These are phyloP conservation scores for Xanthia icteritia DNA, from an alignment of 2,888 invertebrate species.

Conservation along the genomic window DNA sequence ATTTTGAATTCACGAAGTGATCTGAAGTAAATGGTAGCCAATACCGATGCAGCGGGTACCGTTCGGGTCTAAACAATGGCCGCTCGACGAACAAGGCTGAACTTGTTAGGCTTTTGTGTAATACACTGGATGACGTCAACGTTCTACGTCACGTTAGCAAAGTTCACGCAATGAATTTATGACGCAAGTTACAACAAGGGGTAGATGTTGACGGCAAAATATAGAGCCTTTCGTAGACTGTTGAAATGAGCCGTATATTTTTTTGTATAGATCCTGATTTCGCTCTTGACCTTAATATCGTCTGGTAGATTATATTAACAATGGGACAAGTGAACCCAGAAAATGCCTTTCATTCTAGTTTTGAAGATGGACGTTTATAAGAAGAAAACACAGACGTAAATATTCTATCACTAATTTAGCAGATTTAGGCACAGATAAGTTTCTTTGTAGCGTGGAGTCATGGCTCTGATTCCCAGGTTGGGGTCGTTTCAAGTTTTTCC, in stretches of 20 bases:
- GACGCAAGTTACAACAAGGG: constrained; percentile 6
- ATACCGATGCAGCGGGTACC: constrained; percentile 24
- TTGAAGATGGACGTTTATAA: no score
- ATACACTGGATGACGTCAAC: constrained; percentile 20
- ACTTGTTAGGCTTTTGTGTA: constrained; percentile 39
- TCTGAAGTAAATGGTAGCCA: constrained; percentile 34
- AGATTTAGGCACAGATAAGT: no score
- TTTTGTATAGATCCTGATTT: background rate
- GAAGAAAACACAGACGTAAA: no score
- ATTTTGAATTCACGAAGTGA: constrained; percentile 46
- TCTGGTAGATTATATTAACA: no score
- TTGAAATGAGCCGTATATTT: no score
- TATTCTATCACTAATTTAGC: no score
- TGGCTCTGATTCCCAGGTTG: background rate
- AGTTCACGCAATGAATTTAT: constrained; percentile 29
- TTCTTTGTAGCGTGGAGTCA: no score
- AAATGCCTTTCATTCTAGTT: no score
- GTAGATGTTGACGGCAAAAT: background rate
- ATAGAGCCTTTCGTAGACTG: background rate
- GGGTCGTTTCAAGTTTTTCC: no score
- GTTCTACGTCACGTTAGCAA: constrained; percentile 27
- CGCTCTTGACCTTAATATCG: background rate
- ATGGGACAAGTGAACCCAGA: no score
- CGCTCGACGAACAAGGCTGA: constrained; percentile 10
- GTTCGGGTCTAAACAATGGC: constrained; percentile 37